Percentiles rank a stretch among this genome's conserved stretches.
phyloP scores from a whole-genome alignment of 2,888 invertebrate genomes.

The Epirrhoe alternata region DNA sequence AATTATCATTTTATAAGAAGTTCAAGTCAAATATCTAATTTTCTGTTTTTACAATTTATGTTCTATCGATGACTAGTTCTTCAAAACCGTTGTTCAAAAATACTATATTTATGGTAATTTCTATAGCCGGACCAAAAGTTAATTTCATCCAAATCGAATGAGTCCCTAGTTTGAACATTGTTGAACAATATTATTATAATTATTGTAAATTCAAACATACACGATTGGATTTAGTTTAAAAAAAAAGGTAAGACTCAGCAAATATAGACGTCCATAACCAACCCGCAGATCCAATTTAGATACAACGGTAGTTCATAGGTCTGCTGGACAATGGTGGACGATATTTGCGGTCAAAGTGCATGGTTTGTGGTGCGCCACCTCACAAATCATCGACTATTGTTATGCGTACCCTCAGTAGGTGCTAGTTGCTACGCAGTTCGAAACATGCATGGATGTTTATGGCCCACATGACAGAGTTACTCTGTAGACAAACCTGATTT shows the following conservation, averaged over 20 bases:
- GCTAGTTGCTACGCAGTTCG: background rate
- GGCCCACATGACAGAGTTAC: background rate
- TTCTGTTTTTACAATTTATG: too few species aligned
- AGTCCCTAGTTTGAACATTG: too few species aligned
- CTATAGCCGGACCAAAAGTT: too few species aligned
- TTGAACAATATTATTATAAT: too few species aligned
- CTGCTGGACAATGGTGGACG: constrained; percentile 26
- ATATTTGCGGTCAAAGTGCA: constrained; percentile 36
- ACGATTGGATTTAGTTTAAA: too few species aligned
- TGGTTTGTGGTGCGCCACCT: constrained; percentile 35
- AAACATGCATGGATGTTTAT: background rate
- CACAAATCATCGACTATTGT: constrained; percentile 38
- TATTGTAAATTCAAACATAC: too few species aligned
- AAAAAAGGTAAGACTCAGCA: background rate
- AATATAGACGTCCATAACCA: constrained; percentile 13
- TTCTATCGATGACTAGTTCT: too few species aligned
- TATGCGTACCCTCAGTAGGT: constrained; percentile 14
- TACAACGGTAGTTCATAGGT: constrained; percentile 34
- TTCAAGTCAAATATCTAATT: too few species aligned
- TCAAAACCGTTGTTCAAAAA: too few species aligned
- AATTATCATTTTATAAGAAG: too few species aligned
- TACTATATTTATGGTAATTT: too few species aligned
- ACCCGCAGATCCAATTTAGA: constrained; percentile 35
- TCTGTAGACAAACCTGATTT: background rate
- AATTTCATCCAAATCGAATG: too few species aligned